Conservation (phyloP, 2,113 vertebrate genomes). For the Gallinago paraguaiae region DNA sequence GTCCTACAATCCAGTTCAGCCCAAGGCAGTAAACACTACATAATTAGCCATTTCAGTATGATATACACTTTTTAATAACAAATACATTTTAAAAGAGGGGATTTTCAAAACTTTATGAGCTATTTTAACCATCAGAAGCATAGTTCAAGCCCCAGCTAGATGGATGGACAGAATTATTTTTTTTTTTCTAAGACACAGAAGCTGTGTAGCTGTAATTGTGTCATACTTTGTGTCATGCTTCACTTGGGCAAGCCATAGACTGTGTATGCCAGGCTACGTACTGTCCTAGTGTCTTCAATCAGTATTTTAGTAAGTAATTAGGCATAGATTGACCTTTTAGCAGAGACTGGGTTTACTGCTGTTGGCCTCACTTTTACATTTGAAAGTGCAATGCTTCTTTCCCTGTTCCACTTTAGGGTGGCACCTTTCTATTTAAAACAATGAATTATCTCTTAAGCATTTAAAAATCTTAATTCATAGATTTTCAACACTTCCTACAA, state of each 20-base stretch:
- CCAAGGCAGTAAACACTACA: not conserved
- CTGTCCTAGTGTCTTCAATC: not conserved
- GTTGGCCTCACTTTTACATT: rapidly evolving
- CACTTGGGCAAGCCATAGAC: not conserved
- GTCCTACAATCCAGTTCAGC: not conserved
- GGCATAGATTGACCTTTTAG: not conserved
- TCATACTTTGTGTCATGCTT: not conserved
- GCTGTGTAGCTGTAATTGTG: not conserved
- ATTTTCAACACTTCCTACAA: not conserved
- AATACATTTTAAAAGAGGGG: not conserved
- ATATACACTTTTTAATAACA: not conserved
- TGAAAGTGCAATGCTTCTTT: not conserved
- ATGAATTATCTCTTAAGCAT: not conserved
- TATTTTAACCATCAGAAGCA: not conserved
- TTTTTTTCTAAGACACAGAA: not conserved
- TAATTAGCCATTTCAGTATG: not conserved
- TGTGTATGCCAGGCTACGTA: not conserved
- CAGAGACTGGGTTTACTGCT: not conserved
- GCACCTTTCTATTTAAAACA: not conserved
- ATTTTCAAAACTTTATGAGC: not conserved
- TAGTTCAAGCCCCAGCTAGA: not conserved
- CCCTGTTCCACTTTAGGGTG: not conserved
- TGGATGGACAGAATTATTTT: not conserved
- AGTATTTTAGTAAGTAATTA: not conserved
- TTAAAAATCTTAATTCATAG: not conserved